Evolutionary conservation across 2,888 invertebrate species (phyloP).

Genomic region (Bombyx huttoni): DNA sequence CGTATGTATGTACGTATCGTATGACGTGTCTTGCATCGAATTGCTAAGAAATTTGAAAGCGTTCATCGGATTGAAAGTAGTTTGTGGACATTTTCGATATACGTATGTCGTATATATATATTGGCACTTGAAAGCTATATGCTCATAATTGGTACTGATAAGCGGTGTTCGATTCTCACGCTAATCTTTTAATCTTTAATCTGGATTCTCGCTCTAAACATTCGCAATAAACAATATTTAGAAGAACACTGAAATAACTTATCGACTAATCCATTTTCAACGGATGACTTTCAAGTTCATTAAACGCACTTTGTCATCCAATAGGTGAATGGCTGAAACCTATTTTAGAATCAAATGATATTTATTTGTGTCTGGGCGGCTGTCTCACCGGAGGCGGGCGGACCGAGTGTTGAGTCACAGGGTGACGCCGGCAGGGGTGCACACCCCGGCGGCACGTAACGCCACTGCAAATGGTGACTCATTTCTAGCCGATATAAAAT

Average conservation of each 20-base stretch:
- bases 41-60: constrained; percentile 5
- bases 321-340: constrained; percentile 5
- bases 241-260: background rate
- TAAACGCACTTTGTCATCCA: background rate
- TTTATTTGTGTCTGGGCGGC: constrained; percentile 31
- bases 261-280: background rate
- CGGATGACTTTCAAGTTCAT: background rate
- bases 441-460: constrained; percentile 43
- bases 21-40: constrained; percentile 30
- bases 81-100: background rate
- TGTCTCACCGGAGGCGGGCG: constrained; percentile 23
- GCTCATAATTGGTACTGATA: too few species aligned
- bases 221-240: too few species aligned
- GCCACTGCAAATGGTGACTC: constrained; percentile 42
- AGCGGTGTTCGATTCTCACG: too few species aligned
- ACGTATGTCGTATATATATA: background rate
- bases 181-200: too few species aligned
- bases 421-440: constrained; percentile 41
- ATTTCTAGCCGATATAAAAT: constrained; percentile 31
- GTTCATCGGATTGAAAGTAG: constrained; percentile 1
- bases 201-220: too few species aligned
- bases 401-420: constrained; percentile 40
- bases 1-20: constrained; percentile 17
- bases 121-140: background rate
- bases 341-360: constrained; percentile 22